Percentiles rank a stretch among this genome's conserved stretches.
Conservation (phyloP, 2,888 invertebrate species). For the Oscheius myriophilus region DNA sequence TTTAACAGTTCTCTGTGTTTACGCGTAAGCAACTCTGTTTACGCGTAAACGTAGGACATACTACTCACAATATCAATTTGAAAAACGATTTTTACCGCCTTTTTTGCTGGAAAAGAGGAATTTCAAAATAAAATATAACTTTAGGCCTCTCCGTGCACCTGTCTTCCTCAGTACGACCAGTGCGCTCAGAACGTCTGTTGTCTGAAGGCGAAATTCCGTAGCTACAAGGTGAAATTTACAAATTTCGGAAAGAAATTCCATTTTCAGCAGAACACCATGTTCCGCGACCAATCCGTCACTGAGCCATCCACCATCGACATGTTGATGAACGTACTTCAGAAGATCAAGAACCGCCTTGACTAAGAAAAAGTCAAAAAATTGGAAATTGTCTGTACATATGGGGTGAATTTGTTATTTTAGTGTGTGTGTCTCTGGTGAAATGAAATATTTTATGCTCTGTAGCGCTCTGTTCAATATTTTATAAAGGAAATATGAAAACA, state of each 20-base stretch:
- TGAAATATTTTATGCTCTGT: too few species aligned
- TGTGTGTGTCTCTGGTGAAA: background rate
- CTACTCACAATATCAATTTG: too few species aligned
- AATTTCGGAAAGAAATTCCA: background rate
- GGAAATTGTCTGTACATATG: constrained; percentile 21
- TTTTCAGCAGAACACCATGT: constrained; percentile 20
- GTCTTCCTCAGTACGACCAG: constrained; percentile 60
- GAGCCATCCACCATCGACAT: constrained; percentile 57
- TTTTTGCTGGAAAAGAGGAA: too few species aligned
- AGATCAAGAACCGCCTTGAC: constrained; percentile 54
- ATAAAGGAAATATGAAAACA: too few species aligned
- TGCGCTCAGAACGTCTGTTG: constrained; percentile 62
- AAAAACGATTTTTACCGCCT: too few species aligned
- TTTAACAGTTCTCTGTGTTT: too few species aligned
- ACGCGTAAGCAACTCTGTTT: too few species aligned
- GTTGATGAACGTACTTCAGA: constrained; percentile 58
- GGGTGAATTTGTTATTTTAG: constrained; percentile 8
- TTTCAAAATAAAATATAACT: background rate
- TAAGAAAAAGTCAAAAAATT: background rate
- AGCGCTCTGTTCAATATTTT: too few species aligned
- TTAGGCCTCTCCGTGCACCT: constrained; percentile 38
- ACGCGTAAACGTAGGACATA: too few species aligned
- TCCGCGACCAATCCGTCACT: constrained; percentile 1
- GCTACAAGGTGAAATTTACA: constrained; percentile 50
- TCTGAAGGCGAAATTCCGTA: constrained; percentile 52